Evolutionary conservation across 2,888 invertebrate species (phyloP).

Genomic region (Miltochrista miniata): DNA sequence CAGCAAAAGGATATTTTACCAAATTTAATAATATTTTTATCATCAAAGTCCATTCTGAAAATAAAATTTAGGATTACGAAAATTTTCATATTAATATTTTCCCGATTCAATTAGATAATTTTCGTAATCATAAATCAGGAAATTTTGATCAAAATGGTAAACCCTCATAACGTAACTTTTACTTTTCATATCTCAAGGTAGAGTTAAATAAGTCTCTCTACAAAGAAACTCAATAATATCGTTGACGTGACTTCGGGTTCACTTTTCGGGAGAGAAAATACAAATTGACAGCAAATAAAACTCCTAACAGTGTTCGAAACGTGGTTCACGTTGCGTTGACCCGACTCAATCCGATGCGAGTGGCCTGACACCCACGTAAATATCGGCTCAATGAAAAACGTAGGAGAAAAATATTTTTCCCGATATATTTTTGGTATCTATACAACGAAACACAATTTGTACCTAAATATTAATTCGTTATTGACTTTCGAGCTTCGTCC

Average conservation of each 20-base stretch:
- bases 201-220: too few relatives aligned
- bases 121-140: too few relatives aligned
- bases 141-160: too few relatives aligned
- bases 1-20: too few relatives aligned
- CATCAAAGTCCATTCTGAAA: too few relatives aligned
- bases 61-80: too few relatives aligned
- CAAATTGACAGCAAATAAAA: slow-evolving; percentile 65
- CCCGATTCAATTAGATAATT: too few relatives aligned
- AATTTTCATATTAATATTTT: too few relatives aligned
- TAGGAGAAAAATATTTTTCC: slow-evolving; percentile 35
- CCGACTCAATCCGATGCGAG: slow-evolving; percentile 60
- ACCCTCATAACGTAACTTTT: too few relatives aligned
- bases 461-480: slow-evolving; percentile 35
- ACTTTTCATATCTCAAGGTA: too few relatives aligned
- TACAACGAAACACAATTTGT: slow-evolving; percentile 43
- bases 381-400: slow-evolving; percentile 37
- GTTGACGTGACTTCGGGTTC: neutral
- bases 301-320: slow-evolving; percentile 54
- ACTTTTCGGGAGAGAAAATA: slow-evolving; percentile 39
- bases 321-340: slow-evolving; percentile 51
- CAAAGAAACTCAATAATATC: slow-evolving; percentile 11
- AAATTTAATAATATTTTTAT: too few relatives aligned
- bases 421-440: slow-evolving; percentile 43
- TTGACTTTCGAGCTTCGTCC: slow-evolving; percentile 34
- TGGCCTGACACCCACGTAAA: slow-evolving; percentile 48